Evolutionary conservation across 1,140 invertebrate species (phyloP).

Genomic region (Octopus bimaculoides): DNA sequence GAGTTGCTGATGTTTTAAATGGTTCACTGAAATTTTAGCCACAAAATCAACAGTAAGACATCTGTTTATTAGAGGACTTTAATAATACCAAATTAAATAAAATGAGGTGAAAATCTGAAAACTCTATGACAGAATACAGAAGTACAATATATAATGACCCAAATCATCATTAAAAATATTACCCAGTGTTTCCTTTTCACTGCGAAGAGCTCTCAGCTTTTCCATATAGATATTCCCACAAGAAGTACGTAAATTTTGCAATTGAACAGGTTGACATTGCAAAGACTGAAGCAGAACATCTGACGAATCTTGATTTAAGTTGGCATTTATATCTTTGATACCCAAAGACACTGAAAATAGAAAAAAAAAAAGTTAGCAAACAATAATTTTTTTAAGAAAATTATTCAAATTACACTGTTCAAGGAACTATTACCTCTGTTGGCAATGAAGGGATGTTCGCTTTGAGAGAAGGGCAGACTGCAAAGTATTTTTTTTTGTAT

Average conservation of each 20-base stretch:
- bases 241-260: conserved; percentile 43
- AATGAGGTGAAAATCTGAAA: no score
- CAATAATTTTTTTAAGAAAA: not conserved
- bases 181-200: conserved; percentile 39
- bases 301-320: conserved; percentile 33
- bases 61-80: no score
- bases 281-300: conserved; percentile 34
- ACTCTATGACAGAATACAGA: no score
- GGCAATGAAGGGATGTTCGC: no score
- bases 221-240: conserved; percentile 43
- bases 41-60: no score
- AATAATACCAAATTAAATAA: no score
- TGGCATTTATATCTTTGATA: conserved; percentile 44
- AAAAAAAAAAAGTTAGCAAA: conserved; percentile 13
- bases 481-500: no score
- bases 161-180: not conserved
- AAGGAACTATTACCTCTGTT: no score
- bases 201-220: conserved; percentile 33
- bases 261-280: conserved; percentile 25
- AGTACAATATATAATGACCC: no score
- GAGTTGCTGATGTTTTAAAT: no score
- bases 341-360: conserved; percentile 43
- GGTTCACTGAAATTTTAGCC: no score
- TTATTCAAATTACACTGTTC: not conserved
- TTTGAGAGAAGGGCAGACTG: no score